A percentile compares a stretch with the other conserved stretches of the same genome.
Evolutionary conservation across 2,888 invertebrate genomes (phyloP).

Genomic region (Graphium colonna): DNA sequence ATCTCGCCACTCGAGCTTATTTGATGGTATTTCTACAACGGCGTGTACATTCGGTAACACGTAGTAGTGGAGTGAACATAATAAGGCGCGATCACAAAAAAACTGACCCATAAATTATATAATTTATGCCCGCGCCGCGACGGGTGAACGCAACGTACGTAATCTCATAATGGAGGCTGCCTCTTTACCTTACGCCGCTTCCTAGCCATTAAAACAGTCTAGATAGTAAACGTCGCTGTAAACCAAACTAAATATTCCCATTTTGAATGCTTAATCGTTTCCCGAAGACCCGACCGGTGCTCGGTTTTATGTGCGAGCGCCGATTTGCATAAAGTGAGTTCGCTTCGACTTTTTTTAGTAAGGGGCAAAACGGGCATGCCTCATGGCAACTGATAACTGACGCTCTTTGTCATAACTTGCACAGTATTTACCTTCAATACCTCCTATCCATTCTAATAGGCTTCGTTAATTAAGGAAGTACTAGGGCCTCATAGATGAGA

Average conservation of each 20-base stretch:
- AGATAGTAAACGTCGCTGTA: constrained; percentile 71
- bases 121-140: constrained; percentile 59
- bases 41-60: constrained; percentile 28
- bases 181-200: constrained; percentile 63
- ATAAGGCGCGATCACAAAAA: constrained; percentile 51
- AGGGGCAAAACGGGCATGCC: too few relatives aligned
- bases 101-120: constrained; percentile 61
- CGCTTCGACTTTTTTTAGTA: constrained; percentile 3
- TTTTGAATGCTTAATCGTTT: constrained; percentile 60
- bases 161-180: constrained; percentile 45
- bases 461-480: too few relatives aligned
- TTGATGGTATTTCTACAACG: too few relatives aligned
- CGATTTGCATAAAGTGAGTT: constrained; percentile 27
- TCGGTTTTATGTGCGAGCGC: constrained; percentile 34
- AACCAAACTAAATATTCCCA: constrained; percentile 64
- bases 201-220: constrained; percentile 67
- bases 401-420: too few relatives aligned
- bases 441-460: too few relatives aligned
- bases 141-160: constrained; percentile 54
- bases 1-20: too few relatives aligned
- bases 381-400: too few relatives aligned
- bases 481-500: too few relatives aligned
- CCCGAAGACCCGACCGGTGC: constrained; percentile 39
- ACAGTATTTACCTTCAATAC: too few relatives aligned
- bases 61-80: constrained; percentile 26